Conservation (phyloP, 2,888 invertebrate genomes). For the Leptogaster cylindrica region DNA sequence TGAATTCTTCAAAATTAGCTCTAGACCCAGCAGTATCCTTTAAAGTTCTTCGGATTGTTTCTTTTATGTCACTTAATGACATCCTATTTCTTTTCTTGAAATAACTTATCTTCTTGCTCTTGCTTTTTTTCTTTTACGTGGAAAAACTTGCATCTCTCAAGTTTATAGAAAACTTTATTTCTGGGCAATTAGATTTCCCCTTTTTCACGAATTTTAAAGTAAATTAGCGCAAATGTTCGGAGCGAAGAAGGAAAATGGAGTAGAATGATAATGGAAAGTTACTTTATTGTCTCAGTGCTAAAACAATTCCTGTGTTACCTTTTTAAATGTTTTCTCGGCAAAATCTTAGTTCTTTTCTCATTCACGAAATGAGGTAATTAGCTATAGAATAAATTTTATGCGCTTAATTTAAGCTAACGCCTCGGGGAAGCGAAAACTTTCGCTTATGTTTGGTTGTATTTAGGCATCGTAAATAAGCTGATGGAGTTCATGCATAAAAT, state of each 20-base stretch:
- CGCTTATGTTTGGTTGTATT: background rate
- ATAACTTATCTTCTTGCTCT: conserved; percentile 29
- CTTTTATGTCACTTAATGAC: conserved; percentile 12
- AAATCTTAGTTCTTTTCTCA: conserved; percentile 30
- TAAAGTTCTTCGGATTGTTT: too few relatives aligned
- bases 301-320: conserved; percentile 37
- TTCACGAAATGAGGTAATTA: conserved; percentile 26
- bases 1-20: too few relatives aligned
- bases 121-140: conserved; percentile 18
- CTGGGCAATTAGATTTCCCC: conserved; percentile 26
- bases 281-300: conserved; percentile 36
- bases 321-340: conserved; percentile 20
- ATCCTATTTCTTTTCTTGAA: conserved; percentile 4
- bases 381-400: conserved; percentile 35
- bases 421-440: conserved; percentile 15
- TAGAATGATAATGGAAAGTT: conserved; percentile 37
- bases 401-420: conserved; percentile 37
- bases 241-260: conserved; percentile 19
- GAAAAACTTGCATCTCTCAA: conserved; percentile 15
- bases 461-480: background rate
- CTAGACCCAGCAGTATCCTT: too few relatives aligned
- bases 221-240: conserved; percentile 27
- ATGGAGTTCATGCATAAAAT: too few relatives aligned
- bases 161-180: conserved; percentile 36
- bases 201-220: conserved; percentile 16